Evolutionary conservation across 2,888 invertebrate species (phyloP).

Genomic region (Anthrax anthrax): DNA sequence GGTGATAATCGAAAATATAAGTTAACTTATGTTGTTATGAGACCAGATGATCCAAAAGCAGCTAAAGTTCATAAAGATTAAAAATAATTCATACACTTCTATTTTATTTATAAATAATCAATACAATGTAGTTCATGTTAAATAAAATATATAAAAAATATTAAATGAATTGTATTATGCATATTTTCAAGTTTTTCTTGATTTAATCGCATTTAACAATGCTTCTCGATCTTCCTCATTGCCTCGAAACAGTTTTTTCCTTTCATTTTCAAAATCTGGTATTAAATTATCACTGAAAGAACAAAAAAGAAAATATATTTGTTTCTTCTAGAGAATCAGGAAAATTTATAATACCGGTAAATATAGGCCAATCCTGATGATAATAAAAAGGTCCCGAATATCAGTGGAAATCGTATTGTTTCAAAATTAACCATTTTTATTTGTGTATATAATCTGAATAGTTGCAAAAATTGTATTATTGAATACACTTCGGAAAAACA

Average conservation of each 20-base stretch:
- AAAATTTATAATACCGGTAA: not conserved
- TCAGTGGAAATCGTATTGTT: not conserved
- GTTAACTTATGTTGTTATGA: constrained; percentile 43
- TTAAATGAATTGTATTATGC: too few relatives aligned
- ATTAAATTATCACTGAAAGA: not conserved
- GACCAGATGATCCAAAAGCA: constrained; percentile 52
- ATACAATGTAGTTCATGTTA: not conserved
- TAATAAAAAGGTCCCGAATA: constrained; percentile 2
- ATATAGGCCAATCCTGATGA: not conserved
- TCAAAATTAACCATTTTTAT: constrained; percentile 3
- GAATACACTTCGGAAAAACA: too few relatives aligned
- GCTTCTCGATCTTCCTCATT: not conserved
- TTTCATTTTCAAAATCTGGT: constrained; percentile 3
- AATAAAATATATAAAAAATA: not conserved
- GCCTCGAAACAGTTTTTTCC: not conserved
- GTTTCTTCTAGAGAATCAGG: too few relatives aligned
- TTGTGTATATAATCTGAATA: too few relatives aligned
- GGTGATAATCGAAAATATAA: constrained; percentile 55
- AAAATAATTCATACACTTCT: not conserved
- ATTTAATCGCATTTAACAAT: not conserved
- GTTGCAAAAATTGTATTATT: too few relatives aligned
- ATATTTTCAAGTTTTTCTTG: not conserved
- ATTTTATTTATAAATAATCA: not conserved
- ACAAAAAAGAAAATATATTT: not conserved
- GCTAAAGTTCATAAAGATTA: constrained; percentile 41